phyloP scores from a whole-genome alignment of 2,888 invertebrate species.

The Hirtodrosophila duncani region DNA sequence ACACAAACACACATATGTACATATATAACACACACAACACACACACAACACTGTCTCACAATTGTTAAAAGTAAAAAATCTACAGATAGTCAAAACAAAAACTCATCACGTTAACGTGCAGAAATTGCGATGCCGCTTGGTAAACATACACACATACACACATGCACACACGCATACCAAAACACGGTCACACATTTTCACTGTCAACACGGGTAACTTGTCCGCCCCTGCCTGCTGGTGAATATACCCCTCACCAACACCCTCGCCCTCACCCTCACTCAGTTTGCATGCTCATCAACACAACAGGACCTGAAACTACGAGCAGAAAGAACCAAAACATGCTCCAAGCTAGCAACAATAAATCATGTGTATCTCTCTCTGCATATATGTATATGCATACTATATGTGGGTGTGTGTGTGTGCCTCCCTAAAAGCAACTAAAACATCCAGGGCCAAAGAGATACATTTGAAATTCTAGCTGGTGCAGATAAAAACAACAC shows the following conservation, averaged over 20 bases:
- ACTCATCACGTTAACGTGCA: constrained; percentile 52
- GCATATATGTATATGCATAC: background rate
- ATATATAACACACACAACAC: constrained; percentile 2
- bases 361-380: constrained; percentile 38
- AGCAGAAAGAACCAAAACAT: constrained; percentile 26
- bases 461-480: constrained; percentile 59
- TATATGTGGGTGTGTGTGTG: constrained; percentile 2
- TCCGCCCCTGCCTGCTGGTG: background rate
- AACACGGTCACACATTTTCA: constrained; percentile 44
- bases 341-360: constrained; percentile 44
- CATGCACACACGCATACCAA: constrained; percentile 6
- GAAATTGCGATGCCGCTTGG: constrained; percentile 37
- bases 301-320: constrained; percentile 13
- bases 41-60: constrained; percentile 1
- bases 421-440: constrained; percentile 22
- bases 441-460: constrained; percentile 29
- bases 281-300: constrained; percentile 46
- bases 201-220: constrained; percentile 44
- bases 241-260: too few species aligned
- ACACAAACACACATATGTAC: background rate
- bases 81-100: constrained; percentile 43
- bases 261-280: background rate
- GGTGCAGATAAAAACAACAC: constrained; percentile 60
- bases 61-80: constrained; percentile 34
- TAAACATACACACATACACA: constrained; percentile 21